Conservation (phyloP, 2,888 invertebrate genomes). For the Xestia xanthographa region DNA sequence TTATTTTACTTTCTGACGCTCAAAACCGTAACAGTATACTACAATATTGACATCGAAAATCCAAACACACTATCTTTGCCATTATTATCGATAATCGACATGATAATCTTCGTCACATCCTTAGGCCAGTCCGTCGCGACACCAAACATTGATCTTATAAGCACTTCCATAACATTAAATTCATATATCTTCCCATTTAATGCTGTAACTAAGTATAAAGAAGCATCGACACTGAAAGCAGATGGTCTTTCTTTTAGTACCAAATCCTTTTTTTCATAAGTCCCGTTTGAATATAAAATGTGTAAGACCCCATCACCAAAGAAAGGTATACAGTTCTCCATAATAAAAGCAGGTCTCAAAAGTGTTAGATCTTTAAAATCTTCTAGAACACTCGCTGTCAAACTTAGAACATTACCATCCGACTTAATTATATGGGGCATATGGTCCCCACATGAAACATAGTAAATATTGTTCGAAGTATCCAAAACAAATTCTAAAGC, state of each 20-base stretch:
- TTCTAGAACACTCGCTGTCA: slow-evolving; percentile 72
- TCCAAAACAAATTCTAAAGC: slow-evolving; percentile 83
- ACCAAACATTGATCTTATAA: slow-evolving; percentile 80
- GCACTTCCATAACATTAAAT: slow-evolving; percentile 81
- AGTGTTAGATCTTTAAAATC: slow-evolving; percentile 77
- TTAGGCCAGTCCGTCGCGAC: slow-evolving; percentile 67
- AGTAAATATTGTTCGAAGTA: slow-evolving; percentile 82
- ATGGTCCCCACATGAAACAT: slow-evolving; percentile 75
- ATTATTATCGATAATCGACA: slow-evolving; percentile 77
- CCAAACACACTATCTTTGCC: slow-evolving; percentile 72
- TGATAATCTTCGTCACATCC: slow-evolving; percentile 77
- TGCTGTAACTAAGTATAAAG: slow-evolving; percentile 80
- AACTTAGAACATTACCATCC: slow-evolving; percentile 68
- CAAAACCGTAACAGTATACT: not conserved
- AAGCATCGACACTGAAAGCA: slow-evolving; percentile 81
- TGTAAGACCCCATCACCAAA: slow-evolving; percentile 78
- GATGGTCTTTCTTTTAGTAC: slow-evolving; percentile 73
- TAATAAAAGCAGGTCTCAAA: slow-evolving; percentile 81
- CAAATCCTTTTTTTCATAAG: slow-evolving; percentile 78
- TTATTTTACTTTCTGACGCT: not conserved
- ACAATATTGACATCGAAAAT: slow-evolving; percentile 29
- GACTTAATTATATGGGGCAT: slow-evolving; percentile 75
- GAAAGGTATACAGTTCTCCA: slow-evolving; percentile 81
- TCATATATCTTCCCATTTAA: slow-evolving; percentile 83
- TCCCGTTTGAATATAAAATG: slow-evolving; percentile 79